Conservation (phyloP, 2,888 invertebrate genomes). For the Trissoscelio sp. region DNA sequence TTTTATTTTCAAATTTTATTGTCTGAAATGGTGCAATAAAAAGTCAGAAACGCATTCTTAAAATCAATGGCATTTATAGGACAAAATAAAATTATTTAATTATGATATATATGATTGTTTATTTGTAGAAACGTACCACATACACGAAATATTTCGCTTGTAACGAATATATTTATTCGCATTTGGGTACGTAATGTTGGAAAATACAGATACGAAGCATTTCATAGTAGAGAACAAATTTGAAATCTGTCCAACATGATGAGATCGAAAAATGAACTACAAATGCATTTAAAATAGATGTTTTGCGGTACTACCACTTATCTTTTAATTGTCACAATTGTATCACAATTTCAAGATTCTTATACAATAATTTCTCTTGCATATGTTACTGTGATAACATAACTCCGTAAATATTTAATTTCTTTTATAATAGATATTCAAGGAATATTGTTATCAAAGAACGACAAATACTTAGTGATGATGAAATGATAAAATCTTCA, state of each 20-base stretch:
- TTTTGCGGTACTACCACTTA: conserved; percentile 40
- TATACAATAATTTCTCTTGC: not conserved
- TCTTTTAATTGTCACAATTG: conserved; percentile 34
- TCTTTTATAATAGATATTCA: not conserved
- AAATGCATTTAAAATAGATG: conserved; percentile 45
- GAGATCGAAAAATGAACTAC: conserved; percentile 63
- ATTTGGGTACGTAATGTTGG: conserved; percentile 30
- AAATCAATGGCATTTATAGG: not conserved
- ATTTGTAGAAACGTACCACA: conserved; percentile 52
- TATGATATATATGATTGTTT: conserved; percentile 58
- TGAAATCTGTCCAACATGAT: conserved; percentile 46
- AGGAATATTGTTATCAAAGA: conserved; percentile 2
- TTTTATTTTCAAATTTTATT: too few species aligned
- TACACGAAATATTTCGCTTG: conserved; percentile 33
- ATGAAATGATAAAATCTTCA: not conserved
- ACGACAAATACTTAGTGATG: not conserved
- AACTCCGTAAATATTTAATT: conserved; percentile 1
- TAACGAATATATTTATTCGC: conserved; percentile 9
- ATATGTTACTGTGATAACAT: not conserved
- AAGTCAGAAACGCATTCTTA: too few species aligned
- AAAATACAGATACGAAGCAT: conserved; percentile 60
- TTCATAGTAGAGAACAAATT: conserved; percentile 51
- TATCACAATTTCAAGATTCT: conserved; percentile 42
- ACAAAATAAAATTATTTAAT: conserved; percentile 13
- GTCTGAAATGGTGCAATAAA: too few species aligned